Percentiles rank a stretch among this genome's conserved stretches.
Evolutionary conservation across 1,140 invertebrate species (phyloP).

Genomic region (Mercenaria mercenaria): DNA sequence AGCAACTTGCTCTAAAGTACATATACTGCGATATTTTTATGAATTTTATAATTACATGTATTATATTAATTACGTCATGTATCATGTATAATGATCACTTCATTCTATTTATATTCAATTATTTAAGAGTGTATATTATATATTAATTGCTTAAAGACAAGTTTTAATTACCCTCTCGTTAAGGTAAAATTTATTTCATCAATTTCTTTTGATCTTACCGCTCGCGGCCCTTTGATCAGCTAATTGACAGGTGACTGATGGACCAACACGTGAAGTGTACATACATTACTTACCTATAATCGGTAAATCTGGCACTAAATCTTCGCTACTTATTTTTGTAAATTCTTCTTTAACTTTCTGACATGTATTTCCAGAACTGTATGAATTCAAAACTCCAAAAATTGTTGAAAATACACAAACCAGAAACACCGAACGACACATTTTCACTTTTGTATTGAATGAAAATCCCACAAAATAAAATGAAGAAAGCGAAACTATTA

Average conservation of each 20-base stretch:
- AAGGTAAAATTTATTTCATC: background rate
- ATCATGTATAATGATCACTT: too few species aligned
- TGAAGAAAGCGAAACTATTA: slow-evolving; percentile 27
- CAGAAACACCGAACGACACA: slow-evolving; percentile 20
- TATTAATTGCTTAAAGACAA: background rate
- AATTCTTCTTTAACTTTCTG: slow-evolving; percentile 52
- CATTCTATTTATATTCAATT: background rate
- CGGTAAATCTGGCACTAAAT: slow-evolving; percentile 54
- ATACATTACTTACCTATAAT: slow-evolving; percentile 29
- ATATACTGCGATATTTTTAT: too few species aligned
- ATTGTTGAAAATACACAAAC: background rate
- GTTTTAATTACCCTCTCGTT: background rate
- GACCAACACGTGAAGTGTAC: background rate
- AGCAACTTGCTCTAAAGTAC: too few species aligned
- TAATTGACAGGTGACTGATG: slow-evolving; percentile 15
- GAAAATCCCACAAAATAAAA: slow-evolving; percentile 3
- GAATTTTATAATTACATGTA: too few species aligned
- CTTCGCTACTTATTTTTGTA: slow-evolving; percentile 27
- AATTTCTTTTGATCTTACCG: slow-evolving; percentile 3
- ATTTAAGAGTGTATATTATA: too few species aligned
- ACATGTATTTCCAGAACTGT: slow-evolving; percentile 15
- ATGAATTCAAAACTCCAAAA: slow-evolving; percentile 43
- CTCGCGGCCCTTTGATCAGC: slow-evolving; percentile 15
- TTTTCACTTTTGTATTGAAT: background rate
- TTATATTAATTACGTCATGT: too few species aligned